phyloP scores from a whole-genome alignment of 2,113 vertebrate species.

The Taxidea taxus region DNA sequence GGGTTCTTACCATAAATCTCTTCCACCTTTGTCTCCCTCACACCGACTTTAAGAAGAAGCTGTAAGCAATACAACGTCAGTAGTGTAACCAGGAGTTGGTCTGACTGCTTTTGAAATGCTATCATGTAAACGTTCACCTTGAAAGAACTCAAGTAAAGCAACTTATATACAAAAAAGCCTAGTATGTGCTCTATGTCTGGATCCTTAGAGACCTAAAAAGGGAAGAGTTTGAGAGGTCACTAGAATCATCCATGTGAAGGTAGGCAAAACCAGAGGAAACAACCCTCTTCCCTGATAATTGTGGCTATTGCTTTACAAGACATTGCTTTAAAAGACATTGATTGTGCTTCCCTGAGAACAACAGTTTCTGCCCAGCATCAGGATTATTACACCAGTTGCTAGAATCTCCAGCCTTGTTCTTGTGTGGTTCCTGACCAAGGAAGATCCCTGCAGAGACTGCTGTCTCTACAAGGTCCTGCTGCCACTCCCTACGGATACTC shows the following conservation, averaged over 20 bases:
- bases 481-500: rapidly evolving
- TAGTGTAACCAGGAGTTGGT: not conserved
- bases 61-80: not conserved
- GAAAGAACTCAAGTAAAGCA: not conserved
- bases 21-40: not conserved
- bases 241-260: not conserved
- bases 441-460: not conserved
- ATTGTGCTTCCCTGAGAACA: not conserved
- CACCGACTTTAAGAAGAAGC: not conserved
- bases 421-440: not conserved
- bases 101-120: not conserved
- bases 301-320: not conserved
- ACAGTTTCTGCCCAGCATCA: not conserved
- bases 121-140: not conserved
- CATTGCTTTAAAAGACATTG: not conserved
- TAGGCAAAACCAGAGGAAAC: not conserved
- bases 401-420: not conserved
- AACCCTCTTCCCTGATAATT: not conserved
- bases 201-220: not conserved
- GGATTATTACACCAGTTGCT: too few species aligned
- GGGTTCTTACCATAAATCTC: not conserved
- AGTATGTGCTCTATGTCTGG: not conserved
- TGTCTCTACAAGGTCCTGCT: not conserved
- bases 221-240: not conserved
- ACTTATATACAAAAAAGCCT: not conserved